Percentiles rank a stretch among this genome's conserved stretches.
Conservation (phyloP, 1,140 invertebrate species). For the Chymomyza costata region DNA sequence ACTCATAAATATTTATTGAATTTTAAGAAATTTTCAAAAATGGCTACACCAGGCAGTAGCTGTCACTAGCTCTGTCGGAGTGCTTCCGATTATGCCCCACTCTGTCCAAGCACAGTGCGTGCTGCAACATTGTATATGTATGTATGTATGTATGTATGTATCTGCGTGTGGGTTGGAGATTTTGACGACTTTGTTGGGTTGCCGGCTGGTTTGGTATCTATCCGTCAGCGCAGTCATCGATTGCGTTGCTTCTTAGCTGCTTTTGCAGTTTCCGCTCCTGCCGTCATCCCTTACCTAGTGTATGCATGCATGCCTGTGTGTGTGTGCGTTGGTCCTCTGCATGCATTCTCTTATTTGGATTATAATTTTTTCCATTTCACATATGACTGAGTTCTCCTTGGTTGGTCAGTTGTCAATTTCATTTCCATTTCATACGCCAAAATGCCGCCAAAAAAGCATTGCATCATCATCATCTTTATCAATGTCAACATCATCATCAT, state of each 20-base stretch:
- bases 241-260: conserved; percentile 18
- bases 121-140: background rate
- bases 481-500: too few relatives aligned
- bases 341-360: conserved; percentile 71
- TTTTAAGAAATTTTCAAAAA: conserved; percentile 72
- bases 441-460: too few relatives aligned
- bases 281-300: too few relatives aligned
- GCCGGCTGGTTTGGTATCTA: conserved; percentile 25
- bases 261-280: background rate
- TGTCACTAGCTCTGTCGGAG: background rate
- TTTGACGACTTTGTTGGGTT: too few relatives aligned
- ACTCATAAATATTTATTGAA: conserved; percentile 74
- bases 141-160: background rate
- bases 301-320: too few relatives aligned
- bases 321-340: conserved; percentile 15
- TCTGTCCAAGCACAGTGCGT: background rate
- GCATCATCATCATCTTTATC: too few relatives aligned
- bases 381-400: conserved; percentile 66
- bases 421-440: conserved; percentile 41
- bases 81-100: background rate
- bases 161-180: background rate
- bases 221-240: conserved; percentile 26
- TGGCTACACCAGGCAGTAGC: background rate
- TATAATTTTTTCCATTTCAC: conserved; percentile 74
- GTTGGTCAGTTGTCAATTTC: conserved; percentile 59